Evolutionary conservation across 2,888 invertebrate genomes (phyloP).

Genomic region (Nudaria mundana): DNA sequence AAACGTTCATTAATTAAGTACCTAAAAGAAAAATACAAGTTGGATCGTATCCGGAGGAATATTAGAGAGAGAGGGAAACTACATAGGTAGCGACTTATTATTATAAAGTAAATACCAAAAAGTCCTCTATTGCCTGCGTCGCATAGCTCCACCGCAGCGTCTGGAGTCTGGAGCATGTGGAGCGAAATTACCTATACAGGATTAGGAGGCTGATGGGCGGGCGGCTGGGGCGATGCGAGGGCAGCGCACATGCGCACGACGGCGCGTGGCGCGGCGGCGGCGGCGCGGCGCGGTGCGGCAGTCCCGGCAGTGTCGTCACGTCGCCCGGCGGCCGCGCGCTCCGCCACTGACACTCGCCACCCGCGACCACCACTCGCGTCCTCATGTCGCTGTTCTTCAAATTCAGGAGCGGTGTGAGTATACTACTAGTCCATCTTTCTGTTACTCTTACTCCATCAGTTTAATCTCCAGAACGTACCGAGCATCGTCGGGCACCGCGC

Average conservation of each 20-base stretch:
- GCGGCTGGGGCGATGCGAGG: too few relatives aligned
- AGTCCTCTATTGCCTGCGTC: too few relatives aligned
- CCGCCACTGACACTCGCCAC: slow-evolving; percentile 11
- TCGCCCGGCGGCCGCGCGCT: slow-evolving; percentile 28
- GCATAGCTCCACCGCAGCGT: too few relatives aligned
- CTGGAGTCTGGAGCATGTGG: too few relatives aligned
- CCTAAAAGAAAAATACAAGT: too few relatives aligned
- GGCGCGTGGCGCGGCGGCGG: slow-evolving; percentile 3
- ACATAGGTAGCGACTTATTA: too few relatives aligned
- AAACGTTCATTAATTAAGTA: too few relatives aligned
- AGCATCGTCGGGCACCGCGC: background rate
- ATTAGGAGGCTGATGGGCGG: too few relatives aligned
- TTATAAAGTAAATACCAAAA: too few relatives aligned
- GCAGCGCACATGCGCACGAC: slow-evolving; percentile 13
- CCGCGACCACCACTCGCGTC: slow-evolving; percentile 7
- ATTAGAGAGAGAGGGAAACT: too few relatives aligned
- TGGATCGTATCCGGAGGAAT: too few relatives aligned
- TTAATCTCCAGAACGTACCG: background rate
- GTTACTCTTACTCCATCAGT: background rate
- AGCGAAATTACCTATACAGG: too few relatives aligned
- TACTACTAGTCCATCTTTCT: slow-evolving; percentile 3
- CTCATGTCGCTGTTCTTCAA: slow-evolving; percentile 79
- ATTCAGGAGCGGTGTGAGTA: slow-evolving; percentile 77
- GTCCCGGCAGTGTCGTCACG: slow-evolving; percentile 49
- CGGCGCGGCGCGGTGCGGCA: background rate